These are phyloP conservation scores for Slavum lentiscoides DNA, from an alignment of 2,888 invertebrate species.

Conservation along the genomic window DNA sequence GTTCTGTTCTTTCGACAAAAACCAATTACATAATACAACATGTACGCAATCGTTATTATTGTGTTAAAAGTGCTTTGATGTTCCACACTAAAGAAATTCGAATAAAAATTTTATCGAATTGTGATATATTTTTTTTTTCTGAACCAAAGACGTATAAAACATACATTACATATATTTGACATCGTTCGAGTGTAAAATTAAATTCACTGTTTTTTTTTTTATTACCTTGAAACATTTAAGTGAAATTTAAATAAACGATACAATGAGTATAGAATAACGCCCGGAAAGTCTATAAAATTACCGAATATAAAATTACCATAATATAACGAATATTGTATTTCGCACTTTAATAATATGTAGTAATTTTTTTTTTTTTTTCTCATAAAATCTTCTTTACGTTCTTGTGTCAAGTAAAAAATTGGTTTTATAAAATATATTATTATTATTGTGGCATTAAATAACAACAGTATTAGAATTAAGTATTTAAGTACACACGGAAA, in stretches of 20 bases:
- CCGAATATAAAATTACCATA: background rate
- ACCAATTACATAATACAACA: slow-evolving; percentile 3
- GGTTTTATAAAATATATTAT: too few species aligned
- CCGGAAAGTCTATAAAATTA: background rate
- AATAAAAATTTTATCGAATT: slow-evolving; percentile 26
- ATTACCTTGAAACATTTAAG: background rate
- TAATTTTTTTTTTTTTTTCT: too few species aligned
- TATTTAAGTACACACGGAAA: too few species aligned
- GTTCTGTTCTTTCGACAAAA: background rate
- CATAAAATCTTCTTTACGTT: too few species aligned
- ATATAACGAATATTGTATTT: background rate
- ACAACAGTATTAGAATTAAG: too few species aligned
- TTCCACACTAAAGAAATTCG: slow-evolving; percentile 6
- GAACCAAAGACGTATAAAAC: slow-evolving; percentile 19
- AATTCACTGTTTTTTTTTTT: slow-evolving; percentile 24
- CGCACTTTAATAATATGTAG: background rate
- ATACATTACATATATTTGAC: slow-evolving; percentile 19
- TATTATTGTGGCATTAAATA: too few species aligned
- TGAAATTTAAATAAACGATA: slow-evolving; percentile 1
- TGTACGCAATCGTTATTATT: background rate
- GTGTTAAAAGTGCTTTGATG: slow-evolving; percentile 9
- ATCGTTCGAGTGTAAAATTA: slow-evolving; percentile 11
- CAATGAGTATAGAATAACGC: slow-evolving; percentile 7
- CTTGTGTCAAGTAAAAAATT: background rate
- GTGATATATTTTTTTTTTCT: slow-evolving; percentile 27